Evolutionary conservation across 2,113 vertebrate genomes (phyloP).

Genomic region (Nannospalax galili): DNA sequence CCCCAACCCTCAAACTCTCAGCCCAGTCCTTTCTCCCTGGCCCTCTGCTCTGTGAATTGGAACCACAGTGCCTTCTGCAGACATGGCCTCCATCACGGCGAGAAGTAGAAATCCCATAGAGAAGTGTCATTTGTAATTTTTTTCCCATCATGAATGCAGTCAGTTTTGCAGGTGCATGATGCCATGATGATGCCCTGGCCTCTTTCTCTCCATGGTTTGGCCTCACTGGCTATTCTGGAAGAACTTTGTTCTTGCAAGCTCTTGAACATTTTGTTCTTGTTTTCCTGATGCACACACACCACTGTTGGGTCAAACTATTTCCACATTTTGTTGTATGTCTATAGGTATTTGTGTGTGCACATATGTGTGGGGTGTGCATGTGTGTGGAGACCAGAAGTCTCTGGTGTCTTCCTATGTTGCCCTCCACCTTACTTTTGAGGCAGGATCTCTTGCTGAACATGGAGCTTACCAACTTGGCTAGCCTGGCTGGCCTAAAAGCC

Average conservation of each 20-base stretch:
- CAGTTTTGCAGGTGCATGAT: background rate
- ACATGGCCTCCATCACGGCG: background rate
- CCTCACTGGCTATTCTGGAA: background rate
- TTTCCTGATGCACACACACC: background rate
- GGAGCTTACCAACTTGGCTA: background rate
- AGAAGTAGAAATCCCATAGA: background rate
- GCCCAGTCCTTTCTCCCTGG: background rate
- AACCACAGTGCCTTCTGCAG: background rate
- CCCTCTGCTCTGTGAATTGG: background rate
- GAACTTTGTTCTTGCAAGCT: background rate
- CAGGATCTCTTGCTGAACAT: background rate
- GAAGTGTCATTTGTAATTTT: background rate
- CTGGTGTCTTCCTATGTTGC: background rate
- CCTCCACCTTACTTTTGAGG: background rate
- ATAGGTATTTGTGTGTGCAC: background rate
- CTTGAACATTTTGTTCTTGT: background rate
- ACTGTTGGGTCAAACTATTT: background rate
- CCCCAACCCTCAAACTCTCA: background rate
- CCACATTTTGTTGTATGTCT: background rate
- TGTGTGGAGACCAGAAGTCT: background rate
- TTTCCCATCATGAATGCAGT: background rate
- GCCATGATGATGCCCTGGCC: background rate
- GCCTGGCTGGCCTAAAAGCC: background rate
- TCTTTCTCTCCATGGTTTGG: background rate
- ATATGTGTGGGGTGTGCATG: background rate